Evolutionary conservation across 1,140 invertebrate genomes (phyloP).

Genomic region (Pseudachorutes palmiensis): DNA sequence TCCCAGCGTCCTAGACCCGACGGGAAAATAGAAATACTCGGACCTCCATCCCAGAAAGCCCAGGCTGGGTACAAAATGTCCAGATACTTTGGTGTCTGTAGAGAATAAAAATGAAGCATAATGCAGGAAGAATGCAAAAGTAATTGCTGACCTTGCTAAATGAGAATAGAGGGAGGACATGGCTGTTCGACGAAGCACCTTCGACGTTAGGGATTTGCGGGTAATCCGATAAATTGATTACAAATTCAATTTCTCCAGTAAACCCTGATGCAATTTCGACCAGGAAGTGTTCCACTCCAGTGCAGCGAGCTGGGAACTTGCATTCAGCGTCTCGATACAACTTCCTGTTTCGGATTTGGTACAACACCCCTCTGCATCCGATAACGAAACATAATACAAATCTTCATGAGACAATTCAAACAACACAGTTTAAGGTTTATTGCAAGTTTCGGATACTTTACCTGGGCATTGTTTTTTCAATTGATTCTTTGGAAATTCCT

Average conservation of each 20-base stretch:
- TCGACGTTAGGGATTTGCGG: constrained; percentile 66
- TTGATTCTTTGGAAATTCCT: too few species aligned
- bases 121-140: constrained; percentile 22
- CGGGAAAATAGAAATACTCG: constrained; percentile 86
- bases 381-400: too few species aligned
- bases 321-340: constrained; percentile 75
- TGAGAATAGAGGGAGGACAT: constrained; percentile 69
- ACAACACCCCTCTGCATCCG: constrained; percentile 59
- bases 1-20: constrained; percentile 90
- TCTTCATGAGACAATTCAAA: too few species aligned
- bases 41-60: constrained; percentile 74
- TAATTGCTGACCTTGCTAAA: constrained; percentile 72
- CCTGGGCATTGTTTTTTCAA: too few species aligned
- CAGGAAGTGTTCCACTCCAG: constrained; percentile 83
- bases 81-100: constrained; percentile 63
- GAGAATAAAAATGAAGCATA: constrained; percentile 13
- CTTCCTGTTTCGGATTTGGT: constrained; percentile 73
- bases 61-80: constrained; percentile 96
- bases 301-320: constrained; percentile 83
- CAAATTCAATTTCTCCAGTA: constrained; percentile 67
- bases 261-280: constrained; percentile 52
- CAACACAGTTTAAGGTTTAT: too few species aligned
- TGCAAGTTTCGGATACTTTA: too few species aligned
- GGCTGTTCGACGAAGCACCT: constrained; percentile 44
- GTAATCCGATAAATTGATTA: constrained; percentile 86